Base-by-base conservation (phyloP, 2,113 vertebrate genomes). In the Atlantisia rogersi region DNA sequence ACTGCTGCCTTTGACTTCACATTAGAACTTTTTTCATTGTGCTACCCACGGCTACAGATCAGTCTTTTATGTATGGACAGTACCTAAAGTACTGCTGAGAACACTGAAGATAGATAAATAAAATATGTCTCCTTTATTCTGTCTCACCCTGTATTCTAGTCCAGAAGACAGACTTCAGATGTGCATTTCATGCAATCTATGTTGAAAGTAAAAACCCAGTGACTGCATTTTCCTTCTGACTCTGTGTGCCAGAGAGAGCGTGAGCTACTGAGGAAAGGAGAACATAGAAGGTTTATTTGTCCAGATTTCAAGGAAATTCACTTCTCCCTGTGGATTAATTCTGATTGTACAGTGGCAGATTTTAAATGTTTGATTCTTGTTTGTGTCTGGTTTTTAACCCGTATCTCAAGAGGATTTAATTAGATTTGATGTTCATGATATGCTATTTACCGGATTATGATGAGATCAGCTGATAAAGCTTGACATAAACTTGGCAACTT, bases 361-460 rank as follows among this genome's bases (percentile, higher is more conserved):
- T 96, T 96, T 69, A 95, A 96, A 95, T 55, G 88, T 89, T 95
- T 94, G 89, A 93, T 94, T 95, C 95, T 96, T 95, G 89, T 90
- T 97, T 97, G 91, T 92, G 91, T 95, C 97, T 98, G 98, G 97
- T 98, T 98, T 96, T 98, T 98, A 98, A 98, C 97, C 93, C n/a
- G 5, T 97, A 98, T 98, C 96, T 98, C 97, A 95, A 95, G 85
- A 96, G 97, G 98, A 98, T 98, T 98, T 98, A 98, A 98, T 98
- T 98, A 98, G 98, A 98, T 98, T 98, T 98, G 97, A 98, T 98
- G 98, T 98, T 98, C 98, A 97, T 98, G 98, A 98, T 98, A 98
- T 96, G 98, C 98, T 98, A 98, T 98, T 98, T 98, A 98, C 96
- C 44, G 96, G 98, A 98, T 98, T 99, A 98, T 97, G 97, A 98